These are phyloP conservation scores for Gambusia yucatana DNA, from an alignment of 2,797 vertebrate genomes.

Conservation along the genomic window DNA sequence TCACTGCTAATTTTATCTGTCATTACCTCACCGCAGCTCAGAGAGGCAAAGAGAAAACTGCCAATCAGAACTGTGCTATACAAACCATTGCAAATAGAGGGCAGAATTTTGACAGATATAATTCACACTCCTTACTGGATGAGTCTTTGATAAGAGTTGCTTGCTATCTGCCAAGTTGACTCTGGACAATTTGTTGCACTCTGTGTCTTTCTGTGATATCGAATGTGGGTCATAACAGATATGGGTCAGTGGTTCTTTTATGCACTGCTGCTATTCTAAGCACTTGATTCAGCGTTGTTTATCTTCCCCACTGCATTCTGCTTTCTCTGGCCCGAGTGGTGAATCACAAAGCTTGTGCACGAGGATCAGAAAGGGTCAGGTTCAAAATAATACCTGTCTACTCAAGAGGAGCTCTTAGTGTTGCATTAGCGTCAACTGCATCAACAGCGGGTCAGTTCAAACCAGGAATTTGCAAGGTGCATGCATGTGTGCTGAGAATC, in stretches of 20 bases:
- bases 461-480: conserved; percentile 25
- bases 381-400: conserved; percentile 54
- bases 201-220: conserved; percentile 44
- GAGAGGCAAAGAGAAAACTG: not conserved
- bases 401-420: conserved; percentile 16
- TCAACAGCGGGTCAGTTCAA: conserved; percentile 15
- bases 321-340: conserved; percentile 32
- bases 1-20: not conserved
- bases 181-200: conserved; percentile 30
- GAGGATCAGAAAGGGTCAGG: not conserved
- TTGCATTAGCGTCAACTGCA: conserved; percentile 28
- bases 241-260: conserved; percentile 73
- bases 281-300: conserved; percentile 48
- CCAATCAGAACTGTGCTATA: not conserved
- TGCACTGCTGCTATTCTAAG: conserved; percentile 69
- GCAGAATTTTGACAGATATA: not conserved
- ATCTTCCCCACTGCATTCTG: conserved; percentile 23
- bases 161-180: conserved; percentile 41
- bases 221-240: conserved; percentile 79
- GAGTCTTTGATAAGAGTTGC: not conserved
- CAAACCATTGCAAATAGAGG: not conserved
- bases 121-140: not conserved
- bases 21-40: not conserved
- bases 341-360: conserved; percentile 9
- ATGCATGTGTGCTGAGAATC: conserved; percentile 19